Evolutionary conservation across 1,140 invertebrate species (phyloP).

Genomic region (Xylocopa sonorina): DNA sequence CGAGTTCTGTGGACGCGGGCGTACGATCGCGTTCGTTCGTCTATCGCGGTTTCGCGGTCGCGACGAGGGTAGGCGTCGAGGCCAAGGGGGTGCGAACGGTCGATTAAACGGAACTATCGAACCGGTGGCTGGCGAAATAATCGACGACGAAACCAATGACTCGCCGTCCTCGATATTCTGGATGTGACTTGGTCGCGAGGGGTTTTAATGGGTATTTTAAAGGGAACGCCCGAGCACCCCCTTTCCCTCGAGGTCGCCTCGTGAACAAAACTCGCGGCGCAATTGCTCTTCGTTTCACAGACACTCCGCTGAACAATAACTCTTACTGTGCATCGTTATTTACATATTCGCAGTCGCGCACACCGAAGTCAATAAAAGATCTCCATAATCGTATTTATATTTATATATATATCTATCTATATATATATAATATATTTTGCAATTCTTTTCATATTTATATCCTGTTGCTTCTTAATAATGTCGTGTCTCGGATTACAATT

Average conservation of each 20-base stretch:
- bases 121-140: background rate
- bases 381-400: conserved; percentile 72
- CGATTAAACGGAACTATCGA: background rate
- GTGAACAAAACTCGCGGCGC: conserved; percentile 3
- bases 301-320: conserved; percentile 63
- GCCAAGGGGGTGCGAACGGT: conserved; percentile 5
- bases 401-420: conserved; percentile 64
- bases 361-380: conserved; percentile 65
- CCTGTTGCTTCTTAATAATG: conserved; percentile 72
- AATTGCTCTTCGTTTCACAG: conserved; percentile 54
- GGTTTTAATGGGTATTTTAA: no score
- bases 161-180: no score
- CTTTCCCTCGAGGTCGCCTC: conserved; percentile 10
- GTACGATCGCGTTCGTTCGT: background rate
- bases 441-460: conserved; percentile 75
- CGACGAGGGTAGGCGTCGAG: conserved; percentile 16
- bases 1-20: background rate
- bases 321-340: conserved; percentile 70
- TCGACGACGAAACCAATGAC: background rate
- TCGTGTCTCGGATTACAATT: conserved; percentile 70
- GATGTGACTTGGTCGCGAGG: no score
- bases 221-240: conserved; percentile 6
- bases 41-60: background rate
- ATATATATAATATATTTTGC: conserved; percentile 72
- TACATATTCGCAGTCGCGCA: conserved; percentile 66